A percentile compares a stretch with the other conserved stretches of the same genome.
Evolutionary conservation across 2,113 vertebrate genomes (phyloP).

Genomic region (Rhagologus leucostigma): DNA sequence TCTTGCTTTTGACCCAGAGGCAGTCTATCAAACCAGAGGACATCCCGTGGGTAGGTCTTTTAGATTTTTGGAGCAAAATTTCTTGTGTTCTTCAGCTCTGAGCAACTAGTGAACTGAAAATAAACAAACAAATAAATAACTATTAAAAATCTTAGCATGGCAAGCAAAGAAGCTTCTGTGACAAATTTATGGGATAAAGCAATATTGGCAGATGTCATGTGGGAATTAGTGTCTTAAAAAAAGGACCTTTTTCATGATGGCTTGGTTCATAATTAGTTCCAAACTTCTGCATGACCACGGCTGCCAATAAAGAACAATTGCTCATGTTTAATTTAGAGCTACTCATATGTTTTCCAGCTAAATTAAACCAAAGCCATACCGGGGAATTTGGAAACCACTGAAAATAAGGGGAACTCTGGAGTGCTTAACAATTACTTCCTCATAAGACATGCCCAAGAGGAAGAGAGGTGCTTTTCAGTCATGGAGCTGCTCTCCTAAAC

Average conservation of each 20-base stretch:
- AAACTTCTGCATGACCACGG: neutral
- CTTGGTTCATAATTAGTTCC: conserved; percentile 21
- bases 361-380: neutral
- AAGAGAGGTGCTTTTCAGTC: conserved; percentile 17
- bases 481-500: conserved; percentile 28
- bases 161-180: neutral
- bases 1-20: rapidly evolving
- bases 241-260: neutral
- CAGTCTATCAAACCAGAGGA: neutral
- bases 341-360: neutral
- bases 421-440: conserved; percentile 39
- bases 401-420: conserved; percentile 24
- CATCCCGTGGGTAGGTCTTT: neutral
- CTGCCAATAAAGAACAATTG: neutral
- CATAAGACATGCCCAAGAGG: conserved; percentile 29
- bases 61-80: neutral
- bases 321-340: conserved; percentile 2
- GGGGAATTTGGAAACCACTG: conserved; percentile 14
- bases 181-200: neutral
- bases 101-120: neutral
- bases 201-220: neutral
- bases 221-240: neutral
- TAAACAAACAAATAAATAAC: neutral
- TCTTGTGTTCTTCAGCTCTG: neutral
- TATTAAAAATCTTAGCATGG: neutral